These are phyloP conservation scores for Anoncus sp. DNA, from an alignment of 2,888 invertebrate species.

Conservation along the genomic window DNA sequence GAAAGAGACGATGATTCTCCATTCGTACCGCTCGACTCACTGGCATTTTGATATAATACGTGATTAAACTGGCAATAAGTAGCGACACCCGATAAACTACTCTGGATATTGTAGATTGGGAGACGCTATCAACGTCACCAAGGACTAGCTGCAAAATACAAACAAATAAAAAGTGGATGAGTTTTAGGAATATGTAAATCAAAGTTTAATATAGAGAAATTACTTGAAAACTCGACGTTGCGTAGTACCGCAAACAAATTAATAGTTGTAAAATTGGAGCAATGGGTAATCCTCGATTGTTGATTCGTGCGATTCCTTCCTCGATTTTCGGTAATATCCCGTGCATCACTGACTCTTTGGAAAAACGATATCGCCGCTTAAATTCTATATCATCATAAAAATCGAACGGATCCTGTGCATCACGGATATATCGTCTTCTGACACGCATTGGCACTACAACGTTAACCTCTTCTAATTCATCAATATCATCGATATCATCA, in stretches of 20 bases:
- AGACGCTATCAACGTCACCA: conserved; percentile 50
- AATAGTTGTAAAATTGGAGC: conserved; percentile 57
- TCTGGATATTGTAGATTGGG: conserved; percentile 59
- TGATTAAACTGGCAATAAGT: conserved; percentile 40
- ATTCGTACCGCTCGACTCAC: too few species aligned
- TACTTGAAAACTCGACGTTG: conserved; percentile 56
- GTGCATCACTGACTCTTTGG: conserved; percentile 28
- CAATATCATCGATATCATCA: conserved; percentile 11
- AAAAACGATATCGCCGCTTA: conserved; percentile 44
- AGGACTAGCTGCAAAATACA: conserved; percentile 47
- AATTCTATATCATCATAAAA: conserved; percentile 44
- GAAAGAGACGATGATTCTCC: conserved; percentile 41
- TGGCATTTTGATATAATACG: conserved; percentile 57
- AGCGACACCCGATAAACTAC: conserved; percentile 52
- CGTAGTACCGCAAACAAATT: conserved; percentile 51
- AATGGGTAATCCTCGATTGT: conserved; percentile 60
- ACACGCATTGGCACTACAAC: conserved; percentile 1
- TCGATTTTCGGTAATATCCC: conserved; percentile 50
- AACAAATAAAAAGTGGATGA: background rate
- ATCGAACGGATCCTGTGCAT: conserved; percentile 41
- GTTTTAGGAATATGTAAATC: background rate
- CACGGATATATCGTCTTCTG: conserved; percentile 36
- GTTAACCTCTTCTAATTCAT: too few species aligned
- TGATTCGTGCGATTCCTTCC: conserved; percentile 29
- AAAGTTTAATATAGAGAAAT: too few species aligned